Evolutionary conservation across 2,797 vertebrate species (phyloP).

Genomic region (Perodicticus potto): DNA sequence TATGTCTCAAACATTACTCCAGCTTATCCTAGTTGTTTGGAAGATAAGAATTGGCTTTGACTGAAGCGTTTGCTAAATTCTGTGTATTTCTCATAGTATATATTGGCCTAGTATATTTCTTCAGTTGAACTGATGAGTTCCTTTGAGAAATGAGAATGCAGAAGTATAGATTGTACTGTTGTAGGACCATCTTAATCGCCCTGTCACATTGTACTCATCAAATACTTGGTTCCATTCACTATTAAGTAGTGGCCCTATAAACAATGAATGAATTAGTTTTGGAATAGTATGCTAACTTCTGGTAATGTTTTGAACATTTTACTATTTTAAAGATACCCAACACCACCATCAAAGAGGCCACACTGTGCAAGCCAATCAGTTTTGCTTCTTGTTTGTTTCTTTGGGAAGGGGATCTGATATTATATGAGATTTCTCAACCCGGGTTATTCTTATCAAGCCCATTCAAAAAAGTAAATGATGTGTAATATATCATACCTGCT

Average conservation of each 20-base stretch:
- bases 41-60: not conserved
- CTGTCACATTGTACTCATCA: not conserved
- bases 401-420: not conserved
- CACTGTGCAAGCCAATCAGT: not conserved
- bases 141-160: not conserved
- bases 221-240: not conserved
- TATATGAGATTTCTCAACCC: not conserved
- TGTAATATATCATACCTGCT: not conserved
- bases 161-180: not conserved
- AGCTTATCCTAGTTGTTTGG: not conserved
- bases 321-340: not conserved
- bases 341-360: not conserved
- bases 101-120: not conserved
- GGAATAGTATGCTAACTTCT: not conserved
- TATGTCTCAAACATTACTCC: not conserved
- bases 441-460: not conserved
- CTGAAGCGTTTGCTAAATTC: not conserved
- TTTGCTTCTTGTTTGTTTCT: not conserved
- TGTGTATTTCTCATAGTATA: not conserved
- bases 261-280: slow-evolving; percentile 1
- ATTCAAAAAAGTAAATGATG: slow-evolving; percentile 30
- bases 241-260: not conserved
- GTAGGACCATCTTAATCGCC: not conserved
- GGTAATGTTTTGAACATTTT: not conserved
- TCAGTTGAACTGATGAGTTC: not conserved